phyloP scores from a whole-genome alignment of 2,888 invertebrate genomes.

The Loripinus fragilis region DNA sequence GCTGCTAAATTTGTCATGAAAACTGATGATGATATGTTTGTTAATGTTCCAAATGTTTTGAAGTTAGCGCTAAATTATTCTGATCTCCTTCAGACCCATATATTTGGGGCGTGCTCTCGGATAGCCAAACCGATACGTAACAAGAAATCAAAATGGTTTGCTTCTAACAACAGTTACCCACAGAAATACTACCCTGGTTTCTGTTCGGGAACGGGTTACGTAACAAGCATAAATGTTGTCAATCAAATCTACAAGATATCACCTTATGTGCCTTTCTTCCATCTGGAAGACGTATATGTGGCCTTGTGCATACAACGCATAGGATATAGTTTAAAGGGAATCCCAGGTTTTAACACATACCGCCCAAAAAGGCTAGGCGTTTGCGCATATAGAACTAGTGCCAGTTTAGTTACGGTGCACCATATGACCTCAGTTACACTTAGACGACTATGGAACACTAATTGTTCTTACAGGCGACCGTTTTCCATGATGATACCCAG shows the following conservation, averaged over 20 bases:
- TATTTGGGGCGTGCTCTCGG: conserved; percentile 61
- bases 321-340: conserved; percentile 42
- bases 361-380: no score
- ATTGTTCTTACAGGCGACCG: no score
- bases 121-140: conserved; percentile 62
- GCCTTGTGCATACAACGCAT: conserved; percentile 66
- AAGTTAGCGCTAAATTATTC: conserved; percentile 30
- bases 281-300: conserved; percentile 76
- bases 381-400: no score
- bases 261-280: conserved; percentile 71
- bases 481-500: no score
- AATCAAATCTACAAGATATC: conserved; percentile 64
- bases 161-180: conserved; percentile 66
- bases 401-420: conserved; percentile 60
- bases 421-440: no score
- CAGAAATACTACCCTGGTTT: conserved; percentile 69
- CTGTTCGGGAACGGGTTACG: conserved; percentile 75
- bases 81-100: conserved; percentile 38
- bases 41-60: conserved; percentile 57
- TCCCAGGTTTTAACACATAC: conserved; percentile 63
- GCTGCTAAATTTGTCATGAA: conserved; percentile 58
- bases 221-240: conserved; percentile 66
- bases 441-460: no score
- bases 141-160: conserved; percentile 72
- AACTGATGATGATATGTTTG: conserved; percentile 75